Evolutionary conservation across 2,797 vertebrate species (phyloP).

Genomic region (Crocidura indochinensis): DNA sequence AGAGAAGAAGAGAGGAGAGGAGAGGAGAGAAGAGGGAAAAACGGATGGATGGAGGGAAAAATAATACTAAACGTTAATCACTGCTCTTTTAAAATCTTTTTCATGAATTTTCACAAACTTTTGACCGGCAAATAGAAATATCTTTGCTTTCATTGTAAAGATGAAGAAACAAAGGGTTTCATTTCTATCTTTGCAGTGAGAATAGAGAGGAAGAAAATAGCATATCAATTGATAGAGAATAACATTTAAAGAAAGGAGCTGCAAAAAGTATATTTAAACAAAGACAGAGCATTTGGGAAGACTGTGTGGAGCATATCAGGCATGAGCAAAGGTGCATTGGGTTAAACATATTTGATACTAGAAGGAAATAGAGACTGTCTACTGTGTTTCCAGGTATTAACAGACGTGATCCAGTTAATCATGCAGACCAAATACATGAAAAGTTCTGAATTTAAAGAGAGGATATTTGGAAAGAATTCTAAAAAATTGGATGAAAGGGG

Average conservation of each 20-base stretch:
- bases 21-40: no score
- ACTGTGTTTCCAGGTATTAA: background rate
- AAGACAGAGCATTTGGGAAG: background rate
- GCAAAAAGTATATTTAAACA: slow-evolving; percentile 16
- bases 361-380: background rate
- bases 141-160: slow-evolving; percentile 57
- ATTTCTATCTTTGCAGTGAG: slow-evolving; percentile 4
- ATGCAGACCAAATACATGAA: slow-evolving; percentile 23
- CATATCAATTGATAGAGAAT: slow-evolving; percentile 37
- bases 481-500: slow-evolving; percentile 27
- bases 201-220: slow-evolving; percentile 47
- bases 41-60: background rate
- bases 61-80: background rate
- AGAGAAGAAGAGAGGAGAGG: background rate
- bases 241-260: slow-evolving; percentile 7
- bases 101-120: slow-evolving; percentile 53
- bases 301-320: background rate
- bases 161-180: slow-evolving; percentile 50
- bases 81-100: slow-evolving; percentile 55
- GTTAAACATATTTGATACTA: background rate
- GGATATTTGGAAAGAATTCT: slow-evolving; percentile 60
- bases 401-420: slow-evolving; percentile 38
- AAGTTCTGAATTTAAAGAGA: slow-evolving; percentile 51
- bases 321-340: background rate
- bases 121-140: slow-evolving; percentile 31